Percentiles rank a stretch among this genome's conserved stretches.
These are phyloP conservation scores for Ptychochromis oligacanthus DNA, from an alignment of 2,113 vertebrate species.

Conservation along the genomic window DNA sequence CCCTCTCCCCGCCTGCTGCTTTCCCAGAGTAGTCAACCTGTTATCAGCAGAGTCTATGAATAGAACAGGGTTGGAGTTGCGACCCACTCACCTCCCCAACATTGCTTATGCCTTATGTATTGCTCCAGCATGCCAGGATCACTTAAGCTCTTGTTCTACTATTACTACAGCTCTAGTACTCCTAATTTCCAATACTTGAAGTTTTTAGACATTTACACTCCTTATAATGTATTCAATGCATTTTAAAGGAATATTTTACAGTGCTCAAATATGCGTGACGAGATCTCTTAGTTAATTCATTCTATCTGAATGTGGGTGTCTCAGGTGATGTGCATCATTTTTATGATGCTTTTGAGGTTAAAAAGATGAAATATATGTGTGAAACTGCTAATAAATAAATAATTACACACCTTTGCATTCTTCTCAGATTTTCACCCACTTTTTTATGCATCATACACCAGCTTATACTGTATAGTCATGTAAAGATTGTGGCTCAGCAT, in stretches of 20 bases:
- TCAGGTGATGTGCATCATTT: neutral
- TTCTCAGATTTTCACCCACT: neutral
- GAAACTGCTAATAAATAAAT: slow-evolving; percentile 38
- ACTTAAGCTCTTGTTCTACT: slow-evolving; percentile 19
- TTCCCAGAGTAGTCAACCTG: slow-evolving; percentile 73
- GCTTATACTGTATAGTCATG: neutral
- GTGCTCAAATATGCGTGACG: neutral
- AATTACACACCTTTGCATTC: slow-evolving; percentile 24
- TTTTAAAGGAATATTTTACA: neutral
- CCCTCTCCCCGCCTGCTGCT: slow-evolving; percentile 37
- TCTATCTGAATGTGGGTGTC: neutral
- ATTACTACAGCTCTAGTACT: neutral
- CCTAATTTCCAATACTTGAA: neutral
- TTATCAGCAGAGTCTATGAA: slow-evolving; percentile 75
- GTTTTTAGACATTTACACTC: neutral
- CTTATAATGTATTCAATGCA: neutral
- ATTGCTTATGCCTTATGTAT: slow-evolving; percentile 67
- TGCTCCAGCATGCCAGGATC: slow-evolving; percentile 46
- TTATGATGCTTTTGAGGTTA: neutral
- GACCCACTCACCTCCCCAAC: slow-evolving; percentile 65
- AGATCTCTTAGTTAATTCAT: slow-evolving; percentile 15
- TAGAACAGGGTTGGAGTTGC: slow-evolving; percentile 63
- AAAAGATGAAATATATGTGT: slow-evolving; percentile 1
- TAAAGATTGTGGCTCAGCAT: slow-evolving; percentile 18
- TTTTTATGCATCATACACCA: neutral